Evolutionary conservation across 2,797 vertebrate genomes (phyloP).

Genomic region (Chloroceryle amazona): DNA sequence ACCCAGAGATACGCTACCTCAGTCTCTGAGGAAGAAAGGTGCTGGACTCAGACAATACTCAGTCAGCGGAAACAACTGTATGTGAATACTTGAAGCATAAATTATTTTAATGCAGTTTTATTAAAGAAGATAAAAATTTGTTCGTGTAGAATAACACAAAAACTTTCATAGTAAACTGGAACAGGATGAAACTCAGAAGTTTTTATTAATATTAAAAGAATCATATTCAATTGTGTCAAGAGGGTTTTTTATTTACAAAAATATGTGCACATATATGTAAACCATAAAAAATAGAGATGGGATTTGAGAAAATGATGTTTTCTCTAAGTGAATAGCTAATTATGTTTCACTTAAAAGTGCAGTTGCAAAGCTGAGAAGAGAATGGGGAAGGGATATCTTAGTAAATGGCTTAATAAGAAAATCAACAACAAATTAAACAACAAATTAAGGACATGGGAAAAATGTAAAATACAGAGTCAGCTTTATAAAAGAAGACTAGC

Average conservation of each 20-base stretch:
- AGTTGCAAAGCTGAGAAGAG: background rate
- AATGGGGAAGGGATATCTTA: background rate
- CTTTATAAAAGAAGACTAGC: background rate
- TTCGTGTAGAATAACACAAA: background rate
- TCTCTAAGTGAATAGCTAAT: background rate
- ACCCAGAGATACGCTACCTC: background rate
- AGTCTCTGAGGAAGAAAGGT: background rate
- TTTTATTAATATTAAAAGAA: background rate
- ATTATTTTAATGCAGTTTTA: background rate
- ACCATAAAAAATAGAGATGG: background rate
- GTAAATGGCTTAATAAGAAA: background rate
- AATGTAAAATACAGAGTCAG: background rate
- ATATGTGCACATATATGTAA: too few relatives aligned
- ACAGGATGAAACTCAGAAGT: background rate
- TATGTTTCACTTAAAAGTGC: background rate
- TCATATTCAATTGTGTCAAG: background rate
- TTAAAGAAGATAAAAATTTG: background rate
- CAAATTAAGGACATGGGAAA: background rate
- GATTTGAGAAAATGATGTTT: background rate
- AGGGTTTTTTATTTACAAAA: background rate
- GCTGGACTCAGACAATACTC: background rate
- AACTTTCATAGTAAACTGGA: background rate
- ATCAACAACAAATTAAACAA: fast-evolving
- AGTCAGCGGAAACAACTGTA: background rate
- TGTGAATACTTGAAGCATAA: background rate